A percentile compares a stretch with the other conserved stretches of the same genome.
These are phyloP conservation scores for Lepas anatifera DNA, from an alignment of 2,888 invertebrate genomes.

Conservation along the genomic window DNA sequence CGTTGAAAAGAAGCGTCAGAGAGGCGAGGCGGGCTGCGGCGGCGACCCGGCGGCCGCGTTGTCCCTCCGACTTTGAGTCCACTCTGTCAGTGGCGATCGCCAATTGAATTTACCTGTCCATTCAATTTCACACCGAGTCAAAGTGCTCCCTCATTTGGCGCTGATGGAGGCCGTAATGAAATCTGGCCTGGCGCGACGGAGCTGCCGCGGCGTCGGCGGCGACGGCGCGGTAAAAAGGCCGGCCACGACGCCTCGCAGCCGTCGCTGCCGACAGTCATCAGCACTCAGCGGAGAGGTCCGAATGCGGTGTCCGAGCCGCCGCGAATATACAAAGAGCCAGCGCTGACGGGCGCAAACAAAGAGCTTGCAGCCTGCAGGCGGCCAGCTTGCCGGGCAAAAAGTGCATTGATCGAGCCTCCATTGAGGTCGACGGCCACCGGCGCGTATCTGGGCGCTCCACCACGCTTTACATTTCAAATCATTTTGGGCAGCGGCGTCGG, in stretches of 20 bases:
- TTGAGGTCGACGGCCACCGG: neutral
- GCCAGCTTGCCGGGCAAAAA: too few relatives aligned
- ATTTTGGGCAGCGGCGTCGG: conserved; percentile 1
- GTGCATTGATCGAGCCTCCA: neutral
- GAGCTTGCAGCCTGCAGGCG: neutral
- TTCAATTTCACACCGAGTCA: conserved; percentile 12
- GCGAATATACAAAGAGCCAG: neutral
- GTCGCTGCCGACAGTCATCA: neutral
- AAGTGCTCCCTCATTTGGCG: neutral
- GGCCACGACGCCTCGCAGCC: neutral
- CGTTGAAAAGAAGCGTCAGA: too few relatives aligned
- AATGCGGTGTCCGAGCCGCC: neutral
- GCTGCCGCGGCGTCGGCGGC: too few relatives aligned
- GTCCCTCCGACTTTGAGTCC: neutral
- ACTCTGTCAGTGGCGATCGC: conserved; percentile 1
- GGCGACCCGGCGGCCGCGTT: neutral
- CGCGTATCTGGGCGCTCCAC: neutral
- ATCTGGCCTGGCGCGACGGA: neutral
- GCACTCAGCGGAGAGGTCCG: neutral
- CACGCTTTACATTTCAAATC: conserved; percentile 3
- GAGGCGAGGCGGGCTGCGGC: too few relatives aligned
- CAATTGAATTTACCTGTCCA: conserved; percentile 10
- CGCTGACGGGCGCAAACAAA: neutral
- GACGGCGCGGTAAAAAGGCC: neutral
- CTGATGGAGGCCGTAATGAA: conserved; percentile 9